phyloP scores from a whole-genome alignment of 2,888 invertebrate genomes.

The Teinopalpus imperialis region DNA sequence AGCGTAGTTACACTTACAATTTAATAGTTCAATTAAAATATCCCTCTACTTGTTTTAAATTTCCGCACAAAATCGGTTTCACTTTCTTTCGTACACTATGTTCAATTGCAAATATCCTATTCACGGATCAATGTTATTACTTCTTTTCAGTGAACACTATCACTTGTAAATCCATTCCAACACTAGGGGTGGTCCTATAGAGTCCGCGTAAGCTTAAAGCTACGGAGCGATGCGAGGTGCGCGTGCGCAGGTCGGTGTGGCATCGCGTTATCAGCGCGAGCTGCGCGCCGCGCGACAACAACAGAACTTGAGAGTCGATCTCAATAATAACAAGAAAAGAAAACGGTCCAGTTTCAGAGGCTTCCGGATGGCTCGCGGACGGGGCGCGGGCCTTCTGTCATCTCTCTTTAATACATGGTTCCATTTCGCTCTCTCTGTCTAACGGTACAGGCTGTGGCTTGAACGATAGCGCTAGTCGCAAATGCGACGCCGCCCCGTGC shows the following conservation, averaged over 20 bases:
- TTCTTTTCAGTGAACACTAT: slow-evolving; percentile 49
- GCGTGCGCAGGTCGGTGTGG: slow-evolving; percentile 74
- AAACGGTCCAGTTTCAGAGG: slow-evolving; percentile 83
- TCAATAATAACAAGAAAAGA: slow-evolving; percentile 82
- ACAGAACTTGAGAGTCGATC: slow-evolving; percentile 80
- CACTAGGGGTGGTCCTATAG: slow-evolving; percentile 49
- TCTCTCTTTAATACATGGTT: slow-evolving; percentile 56
- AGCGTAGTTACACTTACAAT: slow-evolving; percentile 20
- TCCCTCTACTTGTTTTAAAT: slow-evolving; percentile 37
- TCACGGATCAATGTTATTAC: slow-evolving; percentile 41
- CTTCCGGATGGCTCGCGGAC: slow-evolving; percentile 79
- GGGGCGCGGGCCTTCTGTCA: slow-evolving; percentile 55
- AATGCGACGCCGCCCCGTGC: slow-evolving; percentile 62
- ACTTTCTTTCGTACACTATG: slow-evolving; percentile 49
- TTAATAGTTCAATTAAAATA: slow-evolving; percentile 28
- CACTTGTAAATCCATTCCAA: slow-evolving; percentile 72
- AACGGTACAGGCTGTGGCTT: slow-evolving; percentile 68
- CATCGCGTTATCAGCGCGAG: slow-evolving; percentile 80
- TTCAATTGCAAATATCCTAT: slow-evolving; percentile 44
- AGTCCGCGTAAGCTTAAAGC: slow-evolving; percentile 68
- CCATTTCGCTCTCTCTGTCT: slow-evolving; percentile 66
- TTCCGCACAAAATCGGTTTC: slow-evolving; percentile 58
- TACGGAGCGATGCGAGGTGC: slow-evolving; percentile 56
- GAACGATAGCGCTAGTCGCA: slow-evolving; percentile 77
- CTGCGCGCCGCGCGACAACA: slow-evolving; percentile 78